Evolutionary conservation across 2,888 invertebrate genomes (phyloP), one percentile per base, ranked within the genome.

Genomic region (Glaucopsyche alexis): DNA sequence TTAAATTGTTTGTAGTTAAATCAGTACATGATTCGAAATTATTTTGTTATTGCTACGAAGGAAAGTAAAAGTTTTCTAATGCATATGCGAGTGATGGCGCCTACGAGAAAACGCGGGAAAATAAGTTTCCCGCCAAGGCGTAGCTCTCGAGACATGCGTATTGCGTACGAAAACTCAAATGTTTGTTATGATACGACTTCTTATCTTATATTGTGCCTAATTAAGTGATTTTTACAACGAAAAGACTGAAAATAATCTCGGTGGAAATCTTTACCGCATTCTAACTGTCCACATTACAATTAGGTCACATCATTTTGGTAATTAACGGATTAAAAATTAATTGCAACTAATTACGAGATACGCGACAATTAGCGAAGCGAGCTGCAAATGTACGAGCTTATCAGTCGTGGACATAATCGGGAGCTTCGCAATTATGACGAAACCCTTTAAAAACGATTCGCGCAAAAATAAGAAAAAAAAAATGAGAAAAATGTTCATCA

Each of bases 381-480:
- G 60, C 60, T 60, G 60, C 64, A 47, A 74, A 75, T 74, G 74
- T 67, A 65, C 79, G 78, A 78, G 84, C 85, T 88, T 87, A 89
- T 91, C 88, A 83, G 84, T 83, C 82, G 82, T 81, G 83, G 87
- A 87, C 87, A 87, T 92, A 90, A 92, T 91, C 88, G 87, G 85
- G 85, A 84, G 83, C 87, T 86, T 87, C 87, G 91, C 90, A 90
- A 93, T 92, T 92, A 93, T 93, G 91, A 92, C 87, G 90, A 90
- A 92, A 92, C 92, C 92, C 91, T 91, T 93, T 91, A 92, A 92
- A 92, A 93, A 89, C 91, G 92, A 91, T 91, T 93, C 91, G 90
- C 90, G 87, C 88, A 85, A 90, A 90, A 92, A 91, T 87, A 89
- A 90, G 88, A 87, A 88, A 91, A 91, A 91, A 29, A 91, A 90